Percentiles rank a stretch among this genome's conserved stretches.
These are phyloP conservation scores for Clostera curtula DNA, from an alignment of 2,888 invertebrate genomes.

Conservation along the genomic window DNA sequence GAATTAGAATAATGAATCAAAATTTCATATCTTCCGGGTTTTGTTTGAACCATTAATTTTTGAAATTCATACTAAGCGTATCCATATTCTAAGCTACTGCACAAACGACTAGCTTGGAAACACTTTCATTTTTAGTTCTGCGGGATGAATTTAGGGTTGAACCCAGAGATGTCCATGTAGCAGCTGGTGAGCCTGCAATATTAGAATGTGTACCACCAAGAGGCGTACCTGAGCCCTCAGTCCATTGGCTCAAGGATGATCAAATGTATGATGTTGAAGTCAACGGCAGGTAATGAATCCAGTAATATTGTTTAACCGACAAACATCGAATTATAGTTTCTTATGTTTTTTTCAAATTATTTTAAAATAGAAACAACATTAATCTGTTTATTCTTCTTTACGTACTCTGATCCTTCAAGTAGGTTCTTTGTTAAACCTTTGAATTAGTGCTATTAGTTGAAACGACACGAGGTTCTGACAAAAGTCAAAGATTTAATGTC, in stretches of 20 bases:
- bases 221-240: slow-evolving; percentile 95
- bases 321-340: neutral
- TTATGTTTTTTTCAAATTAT: neutral
- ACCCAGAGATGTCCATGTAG: slow-evolving; percentile 93
- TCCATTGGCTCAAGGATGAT: slow-evolving; percentile 91
- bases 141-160: slow-evolving; percentile 95
- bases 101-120: too few species aligned
- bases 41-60: too few species aligned
- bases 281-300: slow-evolving; percentile 71
- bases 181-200: slow-evolving; percentile 93
- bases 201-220: slow-evolving; percentile 95
- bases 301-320: neutral
- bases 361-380: neutral
- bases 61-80: too few species aligned
- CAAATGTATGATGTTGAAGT: slow-evolving; percentile 76
- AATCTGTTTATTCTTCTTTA: neutral
- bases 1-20: too few species aligned
- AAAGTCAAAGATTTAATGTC: too few species aligned
- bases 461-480: too few species aligned
- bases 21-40: too few species aligned
- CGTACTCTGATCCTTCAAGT: too few species aligned
- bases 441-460: too few species aligned
- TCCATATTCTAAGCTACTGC: too few species aligned
- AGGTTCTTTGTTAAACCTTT: too few species aligned
- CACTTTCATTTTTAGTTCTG: slow-evolving; percentile 79